Conservation (phyloP, 2,888 invertebrate genomes). For the Helicoverpa assulta region DNA sequence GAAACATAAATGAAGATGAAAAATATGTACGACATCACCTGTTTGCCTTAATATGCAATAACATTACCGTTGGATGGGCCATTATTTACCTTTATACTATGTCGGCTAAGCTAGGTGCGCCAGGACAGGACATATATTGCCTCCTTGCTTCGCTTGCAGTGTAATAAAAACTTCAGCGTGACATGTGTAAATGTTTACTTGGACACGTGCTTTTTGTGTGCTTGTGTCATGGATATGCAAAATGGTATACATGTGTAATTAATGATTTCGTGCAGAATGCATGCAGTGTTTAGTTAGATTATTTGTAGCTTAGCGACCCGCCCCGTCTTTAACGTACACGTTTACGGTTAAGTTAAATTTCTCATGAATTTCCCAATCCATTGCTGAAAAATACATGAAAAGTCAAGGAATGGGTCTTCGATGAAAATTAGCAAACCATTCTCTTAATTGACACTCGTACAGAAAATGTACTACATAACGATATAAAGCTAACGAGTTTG, state of each 20-base stretch:
- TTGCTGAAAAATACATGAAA: no score
- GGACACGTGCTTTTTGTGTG: slow-evolving; percentile 4
- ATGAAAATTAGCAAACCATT: no score
- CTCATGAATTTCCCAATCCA: no score
- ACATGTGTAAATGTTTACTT: slow-evolving; percentile 43
- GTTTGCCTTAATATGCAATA: slow-evolving; percentile 33
- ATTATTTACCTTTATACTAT: slow-evolving; percentile 45
- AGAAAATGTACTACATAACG: no score
- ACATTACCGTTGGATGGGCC: slow-evolving; percentile 28
- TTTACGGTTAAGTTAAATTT: no score
- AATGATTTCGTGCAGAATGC: no score
- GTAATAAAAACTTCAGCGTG: slow-evolving; percentile 41
- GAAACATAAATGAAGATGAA: slow-evolving; percentile 18
- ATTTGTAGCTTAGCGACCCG: no score
- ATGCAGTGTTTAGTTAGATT: no score
- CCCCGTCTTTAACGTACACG: no score
- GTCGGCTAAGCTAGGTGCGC: slow-evolving; percentile 37
- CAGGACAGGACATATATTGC: slow-evolving; percentile 49
- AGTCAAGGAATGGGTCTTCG: no score
- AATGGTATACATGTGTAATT: background rate
- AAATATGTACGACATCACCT: slow-evolving; percentile 31
- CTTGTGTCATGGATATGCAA: background rate
- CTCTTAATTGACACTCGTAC: no score
- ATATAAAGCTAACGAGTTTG: no score
- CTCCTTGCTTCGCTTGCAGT: slow-evolving; percentile 28